phyloP scores from a whole-genome alignment of 1,140 invertebrate genomes.

The Leptoteleia sp. region DNA sequence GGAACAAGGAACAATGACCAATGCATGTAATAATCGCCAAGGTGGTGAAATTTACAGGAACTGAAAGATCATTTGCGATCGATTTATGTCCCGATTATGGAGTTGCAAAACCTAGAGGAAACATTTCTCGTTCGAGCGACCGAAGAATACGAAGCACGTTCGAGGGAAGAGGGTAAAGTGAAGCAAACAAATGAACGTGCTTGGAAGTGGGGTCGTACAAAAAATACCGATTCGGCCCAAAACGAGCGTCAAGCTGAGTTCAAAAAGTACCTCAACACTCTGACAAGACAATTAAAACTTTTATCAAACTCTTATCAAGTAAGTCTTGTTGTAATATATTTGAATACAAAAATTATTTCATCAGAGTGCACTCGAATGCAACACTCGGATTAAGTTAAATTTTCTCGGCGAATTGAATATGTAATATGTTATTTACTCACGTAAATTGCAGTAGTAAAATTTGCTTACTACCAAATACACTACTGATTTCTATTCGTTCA shows the following conservation, averaged over 20 bases:
- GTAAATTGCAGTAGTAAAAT: no score
- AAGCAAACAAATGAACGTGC: constrained; percentile 76
- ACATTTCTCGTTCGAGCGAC: constrained; percentile 82
- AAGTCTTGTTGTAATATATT: no score
- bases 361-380: no score
- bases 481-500: no score
- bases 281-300: constrained; percentile 84
- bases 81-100: constrained; percentile 87
- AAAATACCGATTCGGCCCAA: constrained; percentile 79
- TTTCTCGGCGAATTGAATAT: no score
- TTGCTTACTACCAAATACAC: no score
- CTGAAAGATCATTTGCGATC: constrained; percentile 85
- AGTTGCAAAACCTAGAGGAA: constrained; percentile 85
- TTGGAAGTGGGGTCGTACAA: constrained; percentile 71
- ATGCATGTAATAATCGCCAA: no score
- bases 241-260: constrained; percentile 84
- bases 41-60: constrained; percentile 79
- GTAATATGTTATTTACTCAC: no score
- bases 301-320: constrained; percentile 79
- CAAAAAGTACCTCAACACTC: constrained; percentile 83
- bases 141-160: constrained; percentile 82
- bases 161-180: constrained; percentile 70
- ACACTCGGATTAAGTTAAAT: no score
- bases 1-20: no score
- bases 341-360: no score